Base-by-base conservation (phyloP, 1,140 invertebrate genomes). In the Zeugodacus cucurbitae region DNA sequence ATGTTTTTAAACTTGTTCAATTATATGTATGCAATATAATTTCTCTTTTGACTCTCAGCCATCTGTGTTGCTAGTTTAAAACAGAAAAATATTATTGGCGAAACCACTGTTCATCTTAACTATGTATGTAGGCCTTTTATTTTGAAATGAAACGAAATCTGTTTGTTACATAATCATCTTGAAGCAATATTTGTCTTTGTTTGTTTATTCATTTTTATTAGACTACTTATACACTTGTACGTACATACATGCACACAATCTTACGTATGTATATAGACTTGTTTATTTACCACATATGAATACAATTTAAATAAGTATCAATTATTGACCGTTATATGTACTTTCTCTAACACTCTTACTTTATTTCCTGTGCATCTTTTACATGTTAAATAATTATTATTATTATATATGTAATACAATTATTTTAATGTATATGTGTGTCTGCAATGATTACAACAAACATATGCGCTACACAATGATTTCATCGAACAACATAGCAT, bases 291-390 rank as follows among this genome's bases (percentile, higher is more conserved):
- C n/a, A n/a, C n/a, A 67, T 34, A 67, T 67, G 10, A 17, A 5
- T 32, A 67, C 26, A 67, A 10, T 34, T 74, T 41, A 34, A 22
- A 22, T 32, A 74, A 11, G 20, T 17, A 11, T 22, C 20, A 74
- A 17, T 74, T 74, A 20, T 10, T 22, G 4, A 22, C 8, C 29
- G 11, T 74, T 74, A 32, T n/a, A 10, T 59, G 6, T 32, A 14
- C 62, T 67, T 11, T 26, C 26, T 67, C 29, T 29, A 17, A n/a
- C 26, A 48, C 34, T 44, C 41, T 85, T n/a, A 85, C 14, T 17
- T 85, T n/a, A 85, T 86, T 59, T 59, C 11, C 48, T 59, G 48
- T 32, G 82, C 82, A 59, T 26, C 82, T 57, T 57, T 37, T 86
- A 86, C 32, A 86, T 86, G 29, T 26, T 86, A 86, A 57, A 54